Evolutionary conservation across 2,888 invertebrate genomes (phyloP).

Genomic region (Erpobdella octoculata): DNA sequence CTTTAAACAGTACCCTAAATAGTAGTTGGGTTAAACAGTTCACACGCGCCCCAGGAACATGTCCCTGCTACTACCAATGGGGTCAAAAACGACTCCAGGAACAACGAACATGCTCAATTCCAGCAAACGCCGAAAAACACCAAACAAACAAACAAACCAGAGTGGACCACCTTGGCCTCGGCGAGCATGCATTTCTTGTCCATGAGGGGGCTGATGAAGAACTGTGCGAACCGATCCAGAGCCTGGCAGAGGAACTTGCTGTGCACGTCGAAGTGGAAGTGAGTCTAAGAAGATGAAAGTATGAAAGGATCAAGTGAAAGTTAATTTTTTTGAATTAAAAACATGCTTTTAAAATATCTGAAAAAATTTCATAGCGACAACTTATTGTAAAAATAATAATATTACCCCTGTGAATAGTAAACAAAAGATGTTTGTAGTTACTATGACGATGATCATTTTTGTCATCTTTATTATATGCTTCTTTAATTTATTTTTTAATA

Average conservation of each 20-base stretch:
- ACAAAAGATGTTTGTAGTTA: no score
- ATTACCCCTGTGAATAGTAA: no score
- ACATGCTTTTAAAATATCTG: no score
- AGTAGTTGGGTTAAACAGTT: no score
- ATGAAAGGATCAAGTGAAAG: background rate
- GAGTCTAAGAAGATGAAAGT: slow-evolving; percentile 56
- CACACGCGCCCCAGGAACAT: no score
- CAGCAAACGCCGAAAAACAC: background rate
- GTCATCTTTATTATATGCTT: background rate
- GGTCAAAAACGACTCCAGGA: background rate
- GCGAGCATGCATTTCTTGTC: slow-evolving; percentile 73
- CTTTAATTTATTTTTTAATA: no score
- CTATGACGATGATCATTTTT: background rate
- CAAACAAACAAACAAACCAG: slow-evolving; percentile 56
- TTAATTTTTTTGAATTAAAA: no score
- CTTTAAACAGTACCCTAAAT: no score
- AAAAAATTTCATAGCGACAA: no score
- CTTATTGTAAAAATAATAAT: no score
- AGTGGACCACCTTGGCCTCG: slow-evolving; percentile 79
- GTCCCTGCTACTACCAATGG: background rate
- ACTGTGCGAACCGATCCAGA: slow-evolving; percentile 77
- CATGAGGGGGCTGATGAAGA: slow-evolving; percentile 79
- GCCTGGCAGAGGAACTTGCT: slow-evolving; percentile 68
- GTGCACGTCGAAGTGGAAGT: slow-evolving; percentile 79
- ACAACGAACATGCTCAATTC: background rate